phyloP scores from a whole-genome alignment of 2,888 invertebrate genomes.

The Nephrotoma guestfalica region DNA sequence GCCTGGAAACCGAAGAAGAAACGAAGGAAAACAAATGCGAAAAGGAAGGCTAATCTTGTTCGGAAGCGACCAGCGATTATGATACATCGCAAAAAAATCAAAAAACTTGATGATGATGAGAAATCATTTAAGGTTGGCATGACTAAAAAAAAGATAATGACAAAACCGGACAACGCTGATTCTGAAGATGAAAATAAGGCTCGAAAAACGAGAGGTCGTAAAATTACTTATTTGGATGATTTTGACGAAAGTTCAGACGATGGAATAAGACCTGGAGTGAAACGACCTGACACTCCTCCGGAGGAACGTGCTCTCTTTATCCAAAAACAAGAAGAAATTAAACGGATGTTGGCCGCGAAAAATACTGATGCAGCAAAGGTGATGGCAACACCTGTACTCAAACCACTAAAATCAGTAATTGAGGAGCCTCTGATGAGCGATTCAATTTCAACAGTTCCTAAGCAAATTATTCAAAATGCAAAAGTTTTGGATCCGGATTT shows the following conservation, averaged over 20 bases:
- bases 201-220: conserved; percentile 25
- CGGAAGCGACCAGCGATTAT: neutral
- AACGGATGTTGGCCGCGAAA: conserved; percentile 32
- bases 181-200: conserved; percentile 23
- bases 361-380: conserved; percentile 30
- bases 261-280: conserved; percentile 31
- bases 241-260: conserved; percentile 32
- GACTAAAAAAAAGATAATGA: conserved; percentile 53
- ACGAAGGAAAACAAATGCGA: conserved; percentile 19
- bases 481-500: conserved; percentile 31
- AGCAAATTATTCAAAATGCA: conserved; percentile 31
- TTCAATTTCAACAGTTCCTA: conserved; percentile 29
- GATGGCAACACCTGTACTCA: conserved; percentile 21
- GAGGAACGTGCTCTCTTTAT: conserved; percentile 33
- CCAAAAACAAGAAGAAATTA: conserved; percentile 31
- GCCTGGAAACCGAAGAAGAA: conserved; percentile 28
- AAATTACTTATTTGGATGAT: conserved; percentile 29
- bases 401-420: conserved; percentile 4
- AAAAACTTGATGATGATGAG: conserved; percentile 23
- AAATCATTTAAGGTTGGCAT: conserved; percentile 31
- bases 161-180: conserved; percentile 52
- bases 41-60: neutral
- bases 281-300: conserved; percentile 31
- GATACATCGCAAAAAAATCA: conserved; percentile 19
- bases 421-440: conserved; percentile 19